Conservation (phyloP, 2,113 vertebrate species). For the Ia io region DNA sequence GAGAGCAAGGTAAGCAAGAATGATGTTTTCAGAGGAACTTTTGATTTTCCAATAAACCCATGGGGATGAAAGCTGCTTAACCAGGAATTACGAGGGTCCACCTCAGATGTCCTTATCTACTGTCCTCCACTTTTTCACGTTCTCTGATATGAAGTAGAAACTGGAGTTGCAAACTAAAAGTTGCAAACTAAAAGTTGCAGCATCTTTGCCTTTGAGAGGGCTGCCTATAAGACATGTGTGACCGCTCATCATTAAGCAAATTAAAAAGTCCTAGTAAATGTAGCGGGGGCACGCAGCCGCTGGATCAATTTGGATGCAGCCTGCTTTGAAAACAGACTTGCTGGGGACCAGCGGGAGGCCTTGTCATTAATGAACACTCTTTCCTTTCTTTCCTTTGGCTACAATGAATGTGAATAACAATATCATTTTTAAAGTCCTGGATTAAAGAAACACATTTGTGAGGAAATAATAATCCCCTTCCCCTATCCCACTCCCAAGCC, state of each 20-base stretch:
- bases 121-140: not conserved
- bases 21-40: not conserved
- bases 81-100: not conserved
- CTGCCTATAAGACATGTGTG: not conserved
- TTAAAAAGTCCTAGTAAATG: constrained; percentile 49
- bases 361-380: constrained; percentile 52
- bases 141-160: not conserved
- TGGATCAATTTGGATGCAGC: constrained; percentile 69
- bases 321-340: constrained; percentile 69
- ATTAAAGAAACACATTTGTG: constrained; percentile 35
- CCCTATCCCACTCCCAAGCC: not conserved
- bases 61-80: not conserved
- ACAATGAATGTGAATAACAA: constrained; percentile 38
- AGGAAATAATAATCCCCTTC: not conserved
- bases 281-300: constrained; percentile 46
- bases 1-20: not conserved
- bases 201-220: not conserved
- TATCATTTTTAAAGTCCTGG: not conserved
- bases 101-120: not conserved
- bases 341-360: constrained; percentile 50
- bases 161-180: not conserved
- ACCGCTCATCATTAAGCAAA: not conserved
- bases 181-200: constrained; percentile 3
- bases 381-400: constrained; percentile 42
- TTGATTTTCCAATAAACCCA: constrained; percentile 1